A percentile compares a stretch with the other conserved stretches of the same genome.
Evolutionary conservation across 2,888 invertebrate genomes (phyloP).

Genomic region (Harpalus rubripes): DNA sequence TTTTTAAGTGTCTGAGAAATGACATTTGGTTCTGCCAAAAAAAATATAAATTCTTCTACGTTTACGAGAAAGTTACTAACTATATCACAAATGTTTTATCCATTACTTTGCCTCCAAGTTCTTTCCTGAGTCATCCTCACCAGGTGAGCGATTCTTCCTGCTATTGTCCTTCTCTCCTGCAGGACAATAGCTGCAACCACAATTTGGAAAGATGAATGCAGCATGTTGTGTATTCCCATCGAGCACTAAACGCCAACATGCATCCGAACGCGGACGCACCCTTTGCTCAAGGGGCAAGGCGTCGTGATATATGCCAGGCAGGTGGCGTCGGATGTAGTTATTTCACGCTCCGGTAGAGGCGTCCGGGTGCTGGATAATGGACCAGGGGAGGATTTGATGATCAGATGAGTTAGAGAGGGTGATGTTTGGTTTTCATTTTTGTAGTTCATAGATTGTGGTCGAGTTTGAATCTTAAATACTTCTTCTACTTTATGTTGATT

Average conservation of each 20-base stretch:
- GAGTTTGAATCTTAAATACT: no score
- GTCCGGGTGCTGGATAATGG: constrained; percentile 17
- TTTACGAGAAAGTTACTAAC: no score
- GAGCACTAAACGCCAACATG: constrained; percentile 7
- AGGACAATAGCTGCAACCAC: not conserved
- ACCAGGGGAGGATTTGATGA: constrained; percentile 15
- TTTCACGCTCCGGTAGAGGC: constrained; percentile 74
- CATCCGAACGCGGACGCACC: not conserved
- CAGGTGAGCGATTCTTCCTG: not conserved
- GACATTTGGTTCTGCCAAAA: no score
- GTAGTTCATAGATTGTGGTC: no score
- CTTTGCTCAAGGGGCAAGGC: constrained; percentile 1
- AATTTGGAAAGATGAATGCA: constrained; percentile 23
- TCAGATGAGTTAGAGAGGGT: no score
- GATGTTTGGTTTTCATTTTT: no score
- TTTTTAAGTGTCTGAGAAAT: no score
- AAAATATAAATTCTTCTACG: no score
- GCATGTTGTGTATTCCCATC: constrained; percentile 48
- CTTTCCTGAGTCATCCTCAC: not conserved
- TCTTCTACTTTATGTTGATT: no score
- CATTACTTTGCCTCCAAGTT: no score
- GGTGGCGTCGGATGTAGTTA: constrained; percentile 71
- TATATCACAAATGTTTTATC: no score
- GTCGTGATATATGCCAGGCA: constrained; percentile 63
- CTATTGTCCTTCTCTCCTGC: not conserved